A percentile compares a stretch with the other conserved stretches of the same genome.
Evolutionary conservation across 2,888 invertebrate genomes (phyloP).

Genomic region (Drymonia ruficornis): DNA sequence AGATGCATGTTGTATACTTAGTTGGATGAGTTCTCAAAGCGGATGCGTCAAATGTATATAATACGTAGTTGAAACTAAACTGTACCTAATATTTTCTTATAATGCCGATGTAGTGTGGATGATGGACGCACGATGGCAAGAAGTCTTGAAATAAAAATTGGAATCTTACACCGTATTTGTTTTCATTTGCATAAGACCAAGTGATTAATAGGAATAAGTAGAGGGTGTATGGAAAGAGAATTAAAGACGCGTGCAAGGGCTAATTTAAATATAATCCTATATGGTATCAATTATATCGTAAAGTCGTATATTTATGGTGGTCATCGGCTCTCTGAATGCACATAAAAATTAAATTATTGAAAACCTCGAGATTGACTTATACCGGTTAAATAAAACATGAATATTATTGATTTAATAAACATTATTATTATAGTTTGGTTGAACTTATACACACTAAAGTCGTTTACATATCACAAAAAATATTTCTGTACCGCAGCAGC

Average conservation of each 20-base stretch:
- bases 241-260: too few relatives aligned
- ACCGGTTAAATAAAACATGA: slow-evolving; percentile 23
- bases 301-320: too few relatives aligned
- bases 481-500: slow-evolving; percentile 61
- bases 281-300: too few relatives aligned
- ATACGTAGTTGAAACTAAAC: slow-evolving; percentile 25
- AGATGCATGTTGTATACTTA: slow-evolving; percentile 15
- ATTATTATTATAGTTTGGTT: slow-evolving; percentile 61
- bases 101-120: slow-evolving; percentile 37
- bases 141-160: slow-evolving; percentile 49
- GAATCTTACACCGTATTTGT: slow-evolving; percentile 39
- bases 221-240: too few relatives aligned
- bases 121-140: slow-evolving; percentile 44
- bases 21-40: slow-evolving; percentile 15
- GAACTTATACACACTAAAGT: slow-evolving; percentile 52
- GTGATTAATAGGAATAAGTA: too few relatives aligned
- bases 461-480: slow-evolving; percentile 65
- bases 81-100: slow-evolving; percentile 24
- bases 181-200: slow-evolving; percentile 24
- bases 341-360: too few relatives aligned
- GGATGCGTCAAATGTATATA: slow-evolving; percentile 21
- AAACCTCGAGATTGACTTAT: background rate
- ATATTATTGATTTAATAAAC: slow-evolving; percentile 48
- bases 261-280: too few relatives aligned
- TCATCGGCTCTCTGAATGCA: too few relatives aligned